A percentile compares a stretch with the other conserved stretches of the same genome.
phyloP scores from a whole-genome alignment of 2,113 vertebrate species.

The Cairina moschata region DNA sequence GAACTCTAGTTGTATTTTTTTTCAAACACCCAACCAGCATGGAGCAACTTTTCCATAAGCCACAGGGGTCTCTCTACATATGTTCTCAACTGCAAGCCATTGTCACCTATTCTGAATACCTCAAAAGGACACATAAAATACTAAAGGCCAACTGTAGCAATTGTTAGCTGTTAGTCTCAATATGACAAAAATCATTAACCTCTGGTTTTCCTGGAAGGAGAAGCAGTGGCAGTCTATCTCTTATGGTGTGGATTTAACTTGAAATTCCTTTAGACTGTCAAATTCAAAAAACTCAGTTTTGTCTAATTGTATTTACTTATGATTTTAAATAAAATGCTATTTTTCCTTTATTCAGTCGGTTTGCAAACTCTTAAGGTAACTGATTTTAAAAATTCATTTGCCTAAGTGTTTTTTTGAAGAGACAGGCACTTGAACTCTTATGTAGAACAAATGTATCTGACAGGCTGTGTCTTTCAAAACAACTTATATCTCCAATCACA shows the following conservation, averaged over 20 bases:
- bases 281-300: conserved; percentile 18
- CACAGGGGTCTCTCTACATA: conserved; percentile 97
- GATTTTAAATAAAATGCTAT: conserved; percentile 12
- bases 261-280: conserved; percentile 37
- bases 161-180: conserved; percentile 94
- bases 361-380: conserved; percentile 38
- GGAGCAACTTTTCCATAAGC: conserved; percentile 93
- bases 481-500: conserved; percentile 3
- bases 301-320: conserved; percentile 4
- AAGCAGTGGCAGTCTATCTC: conserved; percentile 49
- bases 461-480: conserved; percentile 28
- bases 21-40: conserved; percentile 93
- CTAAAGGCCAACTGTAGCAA: conserved; percentile 95
- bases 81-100: conserved; percentile 99
- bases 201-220: conserved; percentile 76
- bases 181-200: conserved; percentile 93
- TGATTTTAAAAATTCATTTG: not conserved
- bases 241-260: conserved; percentile 50
- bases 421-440: conserved; percentile 28
- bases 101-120: conserved; percentile 97
- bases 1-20: conserved; percentile 92
- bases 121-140: conserved; percentile 91
- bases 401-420: conserved; percentile 19
- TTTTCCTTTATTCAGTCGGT: not conserved
- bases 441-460: conserved; percentile 23